Conservation (phyloP, 1,140 invertebrate genomes). For the Solenopsis invicta region DNA sequence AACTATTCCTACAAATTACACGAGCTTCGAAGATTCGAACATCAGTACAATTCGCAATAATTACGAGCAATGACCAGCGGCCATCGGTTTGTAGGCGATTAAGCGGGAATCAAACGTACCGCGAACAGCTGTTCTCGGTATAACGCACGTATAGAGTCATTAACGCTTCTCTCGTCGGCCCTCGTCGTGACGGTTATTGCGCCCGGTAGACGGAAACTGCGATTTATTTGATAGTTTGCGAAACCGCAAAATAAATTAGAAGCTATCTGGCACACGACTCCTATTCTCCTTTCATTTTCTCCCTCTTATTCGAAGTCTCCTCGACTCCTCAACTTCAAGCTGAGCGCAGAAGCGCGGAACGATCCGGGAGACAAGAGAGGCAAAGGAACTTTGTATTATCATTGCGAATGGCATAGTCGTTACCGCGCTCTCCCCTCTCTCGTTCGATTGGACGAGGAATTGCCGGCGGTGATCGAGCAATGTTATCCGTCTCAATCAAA, state of each 20-base stretch:
- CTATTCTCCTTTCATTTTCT: not conserved
- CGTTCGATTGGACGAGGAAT: constrained; percentile 64
- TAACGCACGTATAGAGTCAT: constrained; percentile 57
- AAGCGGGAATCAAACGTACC: constrained; percentile 53
- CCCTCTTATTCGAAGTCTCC: not conserved
- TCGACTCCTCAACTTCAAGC: not conserved
- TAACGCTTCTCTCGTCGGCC: constrained; percentile 41
- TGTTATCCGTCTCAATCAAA: constrained; percentile 75
- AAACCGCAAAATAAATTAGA: constrained; percentile 59
- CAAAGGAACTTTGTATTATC: constrained; percentile 54
- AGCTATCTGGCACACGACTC: not conserved
- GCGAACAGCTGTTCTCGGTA: constrained; percentile 30
- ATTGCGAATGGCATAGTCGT: not conserved
- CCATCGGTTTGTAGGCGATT: constrained; percentile 51
- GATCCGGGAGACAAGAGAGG: not conserved
- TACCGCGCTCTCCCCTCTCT: not conserved
- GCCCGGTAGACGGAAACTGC: constrained; percentile 34
- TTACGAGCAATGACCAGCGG: constrained; percentile 58
- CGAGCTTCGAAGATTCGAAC: not conserved
- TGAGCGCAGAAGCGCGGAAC: not conserved
- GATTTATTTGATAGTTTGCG: constrained; percentile 57
- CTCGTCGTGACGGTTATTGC: constrained; percentile 55
- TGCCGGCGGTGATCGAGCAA: constrained; percentile 69
- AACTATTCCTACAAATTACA: constrained; percentile 12
- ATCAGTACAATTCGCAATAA: constrained; percentile 22